phyloP scores from a whole-genome alignment of 2,113 vertebrate genomes.

The Cyanoderma ruficeps region DNA sequence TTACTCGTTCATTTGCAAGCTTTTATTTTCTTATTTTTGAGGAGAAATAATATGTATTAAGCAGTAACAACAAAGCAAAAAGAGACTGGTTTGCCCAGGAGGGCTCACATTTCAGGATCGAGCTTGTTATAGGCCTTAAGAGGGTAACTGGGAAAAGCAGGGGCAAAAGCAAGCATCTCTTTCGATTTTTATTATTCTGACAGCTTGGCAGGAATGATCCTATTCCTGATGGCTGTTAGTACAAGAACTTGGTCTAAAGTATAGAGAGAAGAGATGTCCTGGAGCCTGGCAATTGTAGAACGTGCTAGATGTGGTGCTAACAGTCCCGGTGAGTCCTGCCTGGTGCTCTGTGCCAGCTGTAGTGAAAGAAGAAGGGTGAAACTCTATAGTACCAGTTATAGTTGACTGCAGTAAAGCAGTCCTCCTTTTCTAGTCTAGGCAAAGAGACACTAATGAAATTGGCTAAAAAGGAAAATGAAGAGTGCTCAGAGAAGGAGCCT shows the following conservation, averaged over 20 bases:
- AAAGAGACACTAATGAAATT: not conserved
- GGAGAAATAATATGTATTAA: not conserved
- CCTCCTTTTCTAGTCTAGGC: not conserved
- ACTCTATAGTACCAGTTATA: not conserved
- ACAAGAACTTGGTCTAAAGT: not conserved
- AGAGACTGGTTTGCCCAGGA: not conserved
- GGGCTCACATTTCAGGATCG: not conserved
- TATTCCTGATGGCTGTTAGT: not conserved
- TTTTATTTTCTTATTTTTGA: not conserved
- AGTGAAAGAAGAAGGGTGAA: not conserved
- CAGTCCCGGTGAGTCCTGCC: not conserved
- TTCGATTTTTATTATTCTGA: not conserved
- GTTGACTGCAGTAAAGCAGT: not conserved
- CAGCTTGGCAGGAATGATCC: not conserved
- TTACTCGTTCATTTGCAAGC: not conserved
- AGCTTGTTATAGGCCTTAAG: not conserved
- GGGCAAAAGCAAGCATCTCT: not conserved
- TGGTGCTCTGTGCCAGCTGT: not conserved
- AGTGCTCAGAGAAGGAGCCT: not conserved
- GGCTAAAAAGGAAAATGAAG: not conserved
- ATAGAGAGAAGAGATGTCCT: not conserved
- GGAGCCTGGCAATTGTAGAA: not conserved
- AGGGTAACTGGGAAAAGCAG: not conserved
- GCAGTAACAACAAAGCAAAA: not conserved
- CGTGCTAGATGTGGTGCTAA: fast-evolving